phyloP scores from a whole-genome alignment of 2,888 invertebrate genomes.

The Sphaerophoria rueppellii region DNA sequence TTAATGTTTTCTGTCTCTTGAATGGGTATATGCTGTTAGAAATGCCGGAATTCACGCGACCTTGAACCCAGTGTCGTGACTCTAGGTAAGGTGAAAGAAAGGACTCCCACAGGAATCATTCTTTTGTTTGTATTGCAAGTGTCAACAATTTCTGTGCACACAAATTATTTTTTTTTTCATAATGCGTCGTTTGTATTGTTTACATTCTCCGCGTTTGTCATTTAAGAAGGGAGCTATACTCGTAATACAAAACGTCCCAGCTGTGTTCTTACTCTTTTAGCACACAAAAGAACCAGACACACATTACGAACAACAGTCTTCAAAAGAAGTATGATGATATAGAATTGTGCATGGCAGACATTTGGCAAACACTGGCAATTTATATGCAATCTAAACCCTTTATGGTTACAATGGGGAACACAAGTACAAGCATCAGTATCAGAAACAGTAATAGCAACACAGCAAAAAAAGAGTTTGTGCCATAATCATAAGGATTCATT shows the following conservation, averaged over 20 bases:
- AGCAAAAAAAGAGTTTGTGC: not conserved
- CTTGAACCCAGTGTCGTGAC: slow-evolving; percentile 42
- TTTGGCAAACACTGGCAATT: slow-evolving; percentile 61
- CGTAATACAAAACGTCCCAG: slow-evolving; percentile 38
- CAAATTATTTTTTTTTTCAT: slow-evolving; percentile 29
- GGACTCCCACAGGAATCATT: slow-evolving; percentile 33
- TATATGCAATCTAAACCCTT: slow-evolving; percentile 65
- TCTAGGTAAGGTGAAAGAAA: slow-evolving; percentile 1
- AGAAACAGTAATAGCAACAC: slow-evolving; percentile 12
- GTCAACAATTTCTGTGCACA: slow-evolving; percentile 43
- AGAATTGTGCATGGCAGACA: slow-evolving; percentile 40
- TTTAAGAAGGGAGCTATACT: slow-evolving; percentile 17
- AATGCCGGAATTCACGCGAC: not conserved
- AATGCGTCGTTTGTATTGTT: slow-evolving; percentile 54
- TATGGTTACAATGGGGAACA: slow-evolving; percentile 50
- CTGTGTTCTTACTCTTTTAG: slow-evolving; percentile 44
- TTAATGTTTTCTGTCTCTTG: not conserved
- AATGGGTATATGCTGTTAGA: not conserved
- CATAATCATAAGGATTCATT: slow-evolving; percentile 49
- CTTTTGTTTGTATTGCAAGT: slow-evolving; percentile 6
- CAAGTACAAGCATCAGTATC: slow-evolving; percentile 36
- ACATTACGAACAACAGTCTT: slow-evolving; percentile 16
- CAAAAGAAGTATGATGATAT: not conserved
- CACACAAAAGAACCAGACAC: slow-evolving; percentile 46
- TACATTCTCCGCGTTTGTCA: slow-evolving; percentile 34